Percentiles rank a stretch among this genome's conserved stretches.
phyloP scores from a whole-genome alignment of 1,140 invertebrate genomes.

The Pygmarrhopalites habei region DNA sequence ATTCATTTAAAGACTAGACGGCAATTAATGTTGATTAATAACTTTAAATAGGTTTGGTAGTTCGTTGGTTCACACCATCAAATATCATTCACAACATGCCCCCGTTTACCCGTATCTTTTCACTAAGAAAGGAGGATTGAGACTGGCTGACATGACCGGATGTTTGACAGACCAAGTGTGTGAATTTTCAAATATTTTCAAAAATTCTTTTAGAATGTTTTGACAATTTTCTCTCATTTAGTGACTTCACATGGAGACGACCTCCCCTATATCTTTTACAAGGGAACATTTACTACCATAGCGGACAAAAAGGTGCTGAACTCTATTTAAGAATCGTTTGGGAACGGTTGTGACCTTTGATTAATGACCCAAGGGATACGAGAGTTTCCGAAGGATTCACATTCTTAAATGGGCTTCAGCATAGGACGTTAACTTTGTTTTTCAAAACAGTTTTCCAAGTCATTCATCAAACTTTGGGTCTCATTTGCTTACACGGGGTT shows the following conservation, averaged over 20 bases:
- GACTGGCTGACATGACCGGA: not conserved
- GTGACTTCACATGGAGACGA: constrained; percentile 5
- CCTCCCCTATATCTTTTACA: not conserved
- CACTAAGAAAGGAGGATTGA: not conserved
- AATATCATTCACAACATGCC: not conserved
- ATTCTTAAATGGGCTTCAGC: not conserved
- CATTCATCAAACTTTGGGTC: not conserved
- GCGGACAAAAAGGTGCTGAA: too few relatives aligned
- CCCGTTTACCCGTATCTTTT: constrained; percentile 2
- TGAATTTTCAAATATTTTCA: not conserved
- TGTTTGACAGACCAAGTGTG: not conserved
- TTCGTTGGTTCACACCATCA: not conserved
- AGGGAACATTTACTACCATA: too few relatives aligned
- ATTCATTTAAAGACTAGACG: too few relatives aligned
- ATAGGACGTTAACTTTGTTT: too few relatives aligned
- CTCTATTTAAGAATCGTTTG: too few relatives aligned
- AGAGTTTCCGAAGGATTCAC: not conserved
- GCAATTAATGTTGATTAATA: too few relatives aligned
- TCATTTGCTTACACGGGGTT: not conserved
- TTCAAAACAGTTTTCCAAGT: not conserved
- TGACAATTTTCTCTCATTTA: not conserved
- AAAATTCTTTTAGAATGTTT: not conserved
- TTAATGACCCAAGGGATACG: too few relatives aligned
- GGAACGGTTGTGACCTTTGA: too few relatives aligned
- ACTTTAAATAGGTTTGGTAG: too few relatives aligned